Percentiles rank a stretch among this genome's conserved stretches.
phyloP scores from a whole-genome alignment of 2,797 vertebrate genomes.

The Eulemur rubriventer region DNA sequence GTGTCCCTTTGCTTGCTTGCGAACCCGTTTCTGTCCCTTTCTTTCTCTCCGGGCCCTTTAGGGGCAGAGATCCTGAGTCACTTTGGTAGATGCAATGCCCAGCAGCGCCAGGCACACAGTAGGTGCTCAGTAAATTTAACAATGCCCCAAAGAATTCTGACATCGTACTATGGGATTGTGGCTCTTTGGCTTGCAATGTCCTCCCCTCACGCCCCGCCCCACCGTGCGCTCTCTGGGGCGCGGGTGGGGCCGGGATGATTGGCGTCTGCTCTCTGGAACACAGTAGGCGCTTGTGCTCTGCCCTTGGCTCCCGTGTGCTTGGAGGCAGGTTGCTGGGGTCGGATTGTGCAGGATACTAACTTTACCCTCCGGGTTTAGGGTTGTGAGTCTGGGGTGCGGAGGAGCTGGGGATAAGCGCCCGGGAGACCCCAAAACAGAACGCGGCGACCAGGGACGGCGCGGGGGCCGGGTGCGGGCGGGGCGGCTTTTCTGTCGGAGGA shows the following conservation, averaged over 20 bases:
- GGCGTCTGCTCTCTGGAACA: neutral
- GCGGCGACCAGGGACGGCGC: accelerated
- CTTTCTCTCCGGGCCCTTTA: neutral
- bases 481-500: constrained; percentile 66
- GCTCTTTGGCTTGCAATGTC: neutral
- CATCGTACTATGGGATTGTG: accelerated
- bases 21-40: neutral
- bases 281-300: neutral
- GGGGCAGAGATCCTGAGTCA: neutral
- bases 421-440: accelerated
- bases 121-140: neutral
- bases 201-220: neutral
- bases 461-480: neutral
- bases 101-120: neutral
- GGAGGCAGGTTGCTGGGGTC: neutral
- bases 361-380: neutral
- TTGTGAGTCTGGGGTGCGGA: accelerated
- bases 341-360: neutral
- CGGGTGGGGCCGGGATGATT: neutral
- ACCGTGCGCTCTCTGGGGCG: neutral
- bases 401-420: accelerated
- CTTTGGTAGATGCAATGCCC: neutral
- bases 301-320: neutral
- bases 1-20: neutral
- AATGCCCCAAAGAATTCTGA: neutral